Conservation (phyloP, 2,797 vertebrate genomes). For the Neopelma chrysocephalum region DNA sequence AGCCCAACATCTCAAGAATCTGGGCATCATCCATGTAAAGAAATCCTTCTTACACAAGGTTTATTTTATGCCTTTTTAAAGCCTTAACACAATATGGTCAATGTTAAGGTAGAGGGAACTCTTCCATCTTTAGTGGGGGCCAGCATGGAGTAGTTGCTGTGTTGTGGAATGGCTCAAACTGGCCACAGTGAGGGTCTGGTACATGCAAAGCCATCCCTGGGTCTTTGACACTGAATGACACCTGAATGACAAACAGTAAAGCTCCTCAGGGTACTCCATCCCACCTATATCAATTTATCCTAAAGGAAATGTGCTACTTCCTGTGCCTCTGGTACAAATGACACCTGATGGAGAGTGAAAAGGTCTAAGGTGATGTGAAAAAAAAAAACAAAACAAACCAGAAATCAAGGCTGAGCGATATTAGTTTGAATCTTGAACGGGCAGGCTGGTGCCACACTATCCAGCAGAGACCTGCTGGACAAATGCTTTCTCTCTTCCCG, state of each 20-base stretch:
- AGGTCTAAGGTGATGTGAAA: neutral
- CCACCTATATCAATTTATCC: neutral
- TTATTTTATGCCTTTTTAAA: neutral
- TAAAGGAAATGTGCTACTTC: neutral
- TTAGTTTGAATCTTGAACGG: neutral
- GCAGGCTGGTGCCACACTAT: fast-evolving
- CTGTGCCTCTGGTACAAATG: neutral
- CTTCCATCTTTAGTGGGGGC: fast-evolving
- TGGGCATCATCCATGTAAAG: neutral
- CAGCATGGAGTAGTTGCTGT: neutral
- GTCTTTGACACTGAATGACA: neutral
- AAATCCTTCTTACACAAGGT: neutral
- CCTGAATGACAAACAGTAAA: neutral
- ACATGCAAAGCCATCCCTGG: neutral
- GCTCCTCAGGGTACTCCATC: neutral
- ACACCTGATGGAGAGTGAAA: neutral
- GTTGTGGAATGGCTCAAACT: neutral
- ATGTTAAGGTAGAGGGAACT: neutral
- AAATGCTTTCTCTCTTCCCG: neutral
- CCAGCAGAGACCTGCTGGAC: neutral
- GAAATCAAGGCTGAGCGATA: neutral
- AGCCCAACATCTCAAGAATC: neutral
- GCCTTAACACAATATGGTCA: neutral
- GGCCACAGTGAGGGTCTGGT: neutral
- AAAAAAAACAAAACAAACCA: neutral